Base-by-base conservation (phyloP, 2,888 invertebrate species). In the Ennomos fuscantarius region DNA sequence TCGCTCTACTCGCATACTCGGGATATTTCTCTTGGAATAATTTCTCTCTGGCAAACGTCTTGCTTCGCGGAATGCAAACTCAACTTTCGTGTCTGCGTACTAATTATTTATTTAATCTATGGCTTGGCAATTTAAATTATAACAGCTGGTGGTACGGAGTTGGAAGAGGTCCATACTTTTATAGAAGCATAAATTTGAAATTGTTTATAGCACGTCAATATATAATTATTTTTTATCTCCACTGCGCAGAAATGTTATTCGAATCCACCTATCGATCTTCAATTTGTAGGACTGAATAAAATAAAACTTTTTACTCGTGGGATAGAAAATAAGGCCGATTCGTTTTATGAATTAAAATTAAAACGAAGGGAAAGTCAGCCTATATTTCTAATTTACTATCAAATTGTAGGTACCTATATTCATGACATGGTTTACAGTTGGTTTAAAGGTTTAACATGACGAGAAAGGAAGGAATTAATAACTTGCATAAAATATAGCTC, bases 1-100 rank as follows among this genome's bases (percentile, higher is more conserved):
- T 81, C 78, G 79, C 74, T 76, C 74, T 57, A 60, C 74, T 74
- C 70, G 75, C 79, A 90, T 90, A 88, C 91, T 79, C 81, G 68
- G 81, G 75, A 89, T 89, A 78, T 82, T 84, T 84, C 75, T 70
- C 71, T 72, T 69, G 72, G 72, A 74, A 68, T 68, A 62, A 65
- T 65, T 59, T 63, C 65, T 54, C 49, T 36, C 48, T 55, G 60
- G 55, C 49, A 53, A 57, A 32, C 58, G 65, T 63, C 63, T 64
- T 65, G 59, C 62, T 62, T 46, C 46, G 54, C 41, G 63, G 60
- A 68, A 65, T 63, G 59, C 60, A 58, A 55, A 60, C 56, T 57
- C 42, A 45, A 55, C 50, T 62, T 59, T 57, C 48, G 46, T 62
- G 46, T 48, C 41, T 50, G n/a, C 50, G 59, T 42, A 41, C 49